These are phyloP conservation scores for Hystrix cristata DNA, from an alignment of 2,113 vertebrate species.

Conservation along the genomic window DNA sequence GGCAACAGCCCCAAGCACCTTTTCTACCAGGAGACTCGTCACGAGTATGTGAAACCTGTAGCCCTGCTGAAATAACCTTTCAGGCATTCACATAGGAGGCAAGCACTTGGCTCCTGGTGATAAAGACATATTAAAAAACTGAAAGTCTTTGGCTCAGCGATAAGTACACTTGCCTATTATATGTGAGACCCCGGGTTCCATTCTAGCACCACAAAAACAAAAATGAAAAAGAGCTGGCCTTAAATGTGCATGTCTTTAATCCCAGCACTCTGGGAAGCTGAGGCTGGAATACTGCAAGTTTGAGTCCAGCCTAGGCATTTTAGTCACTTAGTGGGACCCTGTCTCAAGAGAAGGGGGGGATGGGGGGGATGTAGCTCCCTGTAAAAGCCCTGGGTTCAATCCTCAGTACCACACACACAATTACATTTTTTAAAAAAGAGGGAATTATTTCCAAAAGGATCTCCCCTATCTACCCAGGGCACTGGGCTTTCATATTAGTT, in stretches of 20 bases:
- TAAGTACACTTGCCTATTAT: not conserved
- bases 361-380: not conserved
- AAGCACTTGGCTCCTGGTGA: not conserved
- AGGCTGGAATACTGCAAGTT: not conserved
- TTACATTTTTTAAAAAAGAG: not conserved
- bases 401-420: not conserved
- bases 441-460: not conserved
- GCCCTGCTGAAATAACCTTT: not conserved
- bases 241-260: not conserved
- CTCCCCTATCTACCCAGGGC: not conserved
- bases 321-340: not conserved
- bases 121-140: not conserved
- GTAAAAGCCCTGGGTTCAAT: not conserved
- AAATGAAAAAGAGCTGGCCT: not conserved
- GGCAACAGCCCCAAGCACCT: not conserved
- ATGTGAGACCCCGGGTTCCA: not conserved
- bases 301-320: not conserved
- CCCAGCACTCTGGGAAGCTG: not conserved
- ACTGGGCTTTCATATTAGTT: conserved; percentile 71
- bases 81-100: not conserved
- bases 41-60: not conserved
- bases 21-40: not conserved
- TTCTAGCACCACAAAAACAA: not conserved
- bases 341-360: not conserved
- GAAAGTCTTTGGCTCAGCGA: not conserved